Percentiles rank a stretch among this genome's conserved stretches.
Conservation (phyloP, 2,113 vertebrate genomes). For the Sminthopsis crassicaudata region DNA sequence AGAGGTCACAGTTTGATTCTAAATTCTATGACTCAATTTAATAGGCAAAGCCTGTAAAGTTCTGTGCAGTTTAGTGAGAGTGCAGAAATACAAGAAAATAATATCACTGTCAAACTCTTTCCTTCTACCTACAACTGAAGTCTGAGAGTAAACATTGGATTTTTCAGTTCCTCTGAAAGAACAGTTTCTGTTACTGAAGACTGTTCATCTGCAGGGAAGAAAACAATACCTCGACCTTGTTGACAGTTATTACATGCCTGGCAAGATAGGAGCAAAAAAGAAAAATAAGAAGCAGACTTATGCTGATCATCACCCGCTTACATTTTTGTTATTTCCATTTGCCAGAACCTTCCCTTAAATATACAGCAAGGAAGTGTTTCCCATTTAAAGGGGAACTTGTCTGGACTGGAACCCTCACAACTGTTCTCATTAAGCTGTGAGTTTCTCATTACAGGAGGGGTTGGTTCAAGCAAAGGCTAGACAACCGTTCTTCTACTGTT, state of each 20-base stretch:
- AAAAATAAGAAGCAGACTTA: not conserved
- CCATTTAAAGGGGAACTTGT: not conserved
- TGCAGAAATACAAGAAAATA: not conserved
- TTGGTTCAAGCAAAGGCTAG: not conserved
- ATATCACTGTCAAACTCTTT: not conserved
- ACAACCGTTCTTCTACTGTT: not conserved
- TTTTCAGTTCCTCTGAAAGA: not conserved
- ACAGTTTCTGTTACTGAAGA: not conserved
- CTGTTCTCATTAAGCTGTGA: not conserved
- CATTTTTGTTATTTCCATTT: not conserved
- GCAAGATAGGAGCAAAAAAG: not conserved
- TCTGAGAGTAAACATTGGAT: too few species aligned
- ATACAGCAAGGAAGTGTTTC: not conserved
- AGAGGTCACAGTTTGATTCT: not conserved
- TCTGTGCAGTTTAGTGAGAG: not conserved
- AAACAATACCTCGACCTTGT: not conserved
- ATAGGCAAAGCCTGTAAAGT: not conserved
- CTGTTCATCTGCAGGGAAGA: not conserved
- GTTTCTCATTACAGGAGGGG: not conserved
- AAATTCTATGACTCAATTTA: not conserved
- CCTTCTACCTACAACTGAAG: accelerated
- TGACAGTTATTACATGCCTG: not conserved
- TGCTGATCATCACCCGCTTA: not conserved
- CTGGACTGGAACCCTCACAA: not conserved
- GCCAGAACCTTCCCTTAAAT: not conserved